Percentiles rank a stretch among this genome's conserved stretches.
These are phyloP conservation scores for Pseudochromis fuscus DNA, from an alignment of 2,797 vertebrate genomes.

Conservation along the genomic window DNA sequence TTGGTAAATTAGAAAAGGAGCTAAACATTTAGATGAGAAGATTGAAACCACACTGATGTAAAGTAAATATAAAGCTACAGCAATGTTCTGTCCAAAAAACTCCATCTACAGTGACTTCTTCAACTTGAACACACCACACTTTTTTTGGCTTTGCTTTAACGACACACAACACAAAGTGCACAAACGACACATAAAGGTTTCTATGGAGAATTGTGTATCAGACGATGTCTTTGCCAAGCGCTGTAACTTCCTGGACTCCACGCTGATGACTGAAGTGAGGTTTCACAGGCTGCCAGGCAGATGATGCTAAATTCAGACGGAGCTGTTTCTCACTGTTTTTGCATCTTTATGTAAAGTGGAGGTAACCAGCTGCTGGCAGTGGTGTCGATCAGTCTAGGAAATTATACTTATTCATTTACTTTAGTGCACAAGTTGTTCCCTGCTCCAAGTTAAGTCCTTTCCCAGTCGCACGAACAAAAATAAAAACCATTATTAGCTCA, in stretches of 20 bases:
- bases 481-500: no score
- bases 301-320: not conserved
- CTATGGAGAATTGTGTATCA: not conserved
- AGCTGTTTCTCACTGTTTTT: not conserved
- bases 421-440: conserved; percentile 3
- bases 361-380: not conserved
- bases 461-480: not conserved
- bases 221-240: not conserved
- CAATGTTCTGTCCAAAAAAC: no score
- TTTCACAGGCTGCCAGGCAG: conserved; percentile 1
- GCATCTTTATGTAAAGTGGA: not conserved
- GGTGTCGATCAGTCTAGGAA: no score
- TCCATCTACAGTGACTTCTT: no score
- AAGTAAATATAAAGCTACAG: no score
- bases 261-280: no score
- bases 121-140: no score
- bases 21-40: no score
- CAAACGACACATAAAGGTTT: not conserved
- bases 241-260: not conserved
- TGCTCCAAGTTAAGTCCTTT: not conserved
- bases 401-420: not conserved
- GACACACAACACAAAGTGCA: not conserved
- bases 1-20: no score
- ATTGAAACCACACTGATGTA: no score
- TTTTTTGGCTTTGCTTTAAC: not conserved